Evolutionary conservation across 1,140 invertebrate genomes (phyloP).

Genomic region (Bombus superbus): DNA sequence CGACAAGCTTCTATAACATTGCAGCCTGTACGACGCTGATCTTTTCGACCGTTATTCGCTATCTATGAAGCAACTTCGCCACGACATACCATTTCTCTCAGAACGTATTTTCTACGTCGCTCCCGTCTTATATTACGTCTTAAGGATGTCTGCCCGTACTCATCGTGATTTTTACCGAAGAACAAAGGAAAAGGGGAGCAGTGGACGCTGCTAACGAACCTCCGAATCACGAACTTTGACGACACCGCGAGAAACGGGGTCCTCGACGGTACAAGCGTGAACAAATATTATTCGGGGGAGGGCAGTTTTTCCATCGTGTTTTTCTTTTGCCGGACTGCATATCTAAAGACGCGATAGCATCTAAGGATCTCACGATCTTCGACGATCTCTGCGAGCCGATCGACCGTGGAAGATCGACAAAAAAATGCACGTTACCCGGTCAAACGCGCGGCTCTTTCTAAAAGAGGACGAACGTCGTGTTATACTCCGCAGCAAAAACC

Average conservation of each 20-base stretch:
- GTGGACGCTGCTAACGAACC: neutral
- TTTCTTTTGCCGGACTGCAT: neutral
- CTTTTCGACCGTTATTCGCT: neutral
- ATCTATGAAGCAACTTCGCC: neutral
- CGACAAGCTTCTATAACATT: neutral
- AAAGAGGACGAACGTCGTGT: slow-evolving; percentile 31
- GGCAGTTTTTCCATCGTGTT: neutral
- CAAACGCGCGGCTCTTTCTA: slow-evolving; percentile 28
- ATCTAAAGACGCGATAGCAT: slow-evolving; percentile 10
- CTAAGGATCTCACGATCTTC: slow-evolving; percentile 42
- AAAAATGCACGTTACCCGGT: slow-evolving; percentile 14
- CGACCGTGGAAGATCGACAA: slow-evolving; percentile 22
- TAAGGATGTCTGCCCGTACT: too few relatives aligned
- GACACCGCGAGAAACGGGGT: too few relatives aligned
- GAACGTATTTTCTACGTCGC: neutral
- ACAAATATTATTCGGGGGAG: slow-evolving; percentile 37
- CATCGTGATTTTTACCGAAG: neutral
- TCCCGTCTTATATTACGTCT: neutral
- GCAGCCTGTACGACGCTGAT: neutral
- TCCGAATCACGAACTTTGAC: neutral
- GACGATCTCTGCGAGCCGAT: slow-evolving; percentile 15
- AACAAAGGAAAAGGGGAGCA: neutral
- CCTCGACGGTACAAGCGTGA: neutral
- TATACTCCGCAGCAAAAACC: slow-evolving; percentile 30
- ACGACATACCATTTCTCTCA: too few relatives aligned